Evolutionary conservation across 2,888 invertebrate species (phyloP), one percentile per base, ranked within the genome.

Genomic region (Odontocerum albicorne): DNA sequence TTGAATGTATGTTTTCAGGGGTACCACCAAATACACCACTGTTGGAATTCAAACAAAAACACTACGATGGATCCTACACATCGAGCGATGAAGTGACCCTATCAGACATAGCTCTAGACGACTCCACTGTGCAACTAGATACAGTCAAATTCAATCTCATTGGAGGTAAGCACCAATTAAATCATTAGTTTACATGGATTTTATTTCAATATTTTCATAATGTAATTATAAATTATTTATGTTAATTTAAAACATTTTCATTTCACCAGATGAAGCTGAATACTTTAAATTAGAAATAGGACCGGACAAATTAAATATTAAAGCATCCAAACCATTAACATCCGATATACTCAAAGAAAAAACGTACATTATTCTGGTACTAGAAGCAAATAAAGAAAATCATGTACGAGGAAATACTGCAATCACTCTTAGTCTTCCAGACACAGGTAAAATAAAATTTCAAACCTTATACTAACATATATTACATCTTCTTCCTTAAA

Each of bases 41-140:
- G 10, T 38, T 55, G 39, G 20, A 43, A 38, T 55, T 55, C 27
- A 38, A 49, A 36, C 27, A 55, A 12, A 13, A 43, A 13, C 12
- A 20, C 15, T 55, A 55, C 43, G 19, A 55, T 10, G 42, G 31
- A 22, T 36, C 21, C 1, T 49, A 55, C 15, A 19, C 17, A 17
- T 6, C 3, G 8, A 19, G n/a, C 17, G 2, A 19, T 17, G 17
- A 1, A 10, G 17, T 44, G 7, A 19, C 10, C 10, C 2, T 31
- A 8, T 17, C 31, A 7, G 2, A n/a, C 4, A 31, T 31, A 4
- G 10, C 16, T 17, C 32, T 44, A 6, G 32, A 31, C 17, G 32
- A 44, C n/a, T n/a, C n/a, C n/a, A n/a, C n/a, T n/a, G n/a, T n/a
- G 2, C 19, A 32, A 3, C 31, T 19, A 3, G 6, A 19, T 8